A percentile compares a stretch with the other conserved stretches of the same genome.
These are phyloP conservation scores for Odontocerum albicorne DNA, from an alignment of 2,888 invertebrate species.

Conservation along the genomic window DNA sequence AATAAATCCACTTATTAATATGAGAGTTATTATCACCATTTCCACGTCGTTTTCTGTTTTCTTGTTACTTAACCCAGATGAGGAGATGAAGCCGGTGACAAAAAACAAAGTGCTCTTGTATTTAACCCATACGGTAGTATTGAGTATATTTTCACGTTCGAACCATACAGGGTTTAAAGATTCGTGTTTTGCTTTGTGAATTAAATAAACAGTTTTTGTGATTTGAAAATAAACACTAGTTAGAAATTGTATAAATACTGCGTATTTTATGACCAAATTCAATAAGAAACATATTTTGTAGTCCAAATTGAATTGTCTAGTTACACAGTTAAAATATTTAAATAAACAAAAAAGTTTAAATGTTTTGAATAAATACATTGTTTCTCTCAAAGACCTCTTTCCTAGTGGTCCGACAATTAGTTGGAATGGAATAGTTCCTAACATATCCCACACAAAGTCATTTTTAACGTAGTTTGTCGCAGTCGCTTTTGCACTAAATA, in stretches of 20 bases:
- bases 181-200: background rate
- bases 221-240: slow-evolving; percentile 13
- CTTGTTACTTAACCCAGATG: slow-evolving; percentile 16
- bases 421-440: slow-evolving; percentile 22
- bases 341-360: slow-evolving; percentile 10
- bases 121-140: background rate
- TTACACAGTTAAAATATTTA: slow-evolving; percentile 15
- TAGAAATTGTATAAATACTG: slow-evolving; percentile 16
- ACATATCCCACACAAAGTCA: slow-evolving; percentile 18
- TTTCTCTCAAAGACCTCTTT: slow-evolving; percentile 3
- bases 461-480: slow-evolving; percentile 18
- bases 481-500: slow-evolving; percentile 2
- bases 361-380: slow-evolving; percentile 17
- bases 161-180: slow-evolving; percentile 12
- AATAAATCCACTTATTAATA: slow-evolving; percentile 13
- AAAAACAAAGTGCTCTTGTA: slow-evolving; percentile 21
- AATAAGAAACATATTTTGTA: slow-evolving; percentile 6
- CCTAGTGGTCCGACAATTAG: background rate
- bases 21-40: background rate
- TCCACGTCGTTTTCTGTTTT: background rate
- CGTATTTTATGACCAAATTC: slow-evolving; percentile 5
- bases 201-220: slow-evolving; percentile 2
- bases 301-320: slow-evolving; percentile 9
- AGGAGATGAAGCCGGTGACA: slow-evolving; percentile 17
- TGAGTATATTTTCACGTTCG: slow-evolving; percentile 1